Conservation (phyloP, 2,888 invertebrate genomes). For the Rhabditoides inermis region DNA sequence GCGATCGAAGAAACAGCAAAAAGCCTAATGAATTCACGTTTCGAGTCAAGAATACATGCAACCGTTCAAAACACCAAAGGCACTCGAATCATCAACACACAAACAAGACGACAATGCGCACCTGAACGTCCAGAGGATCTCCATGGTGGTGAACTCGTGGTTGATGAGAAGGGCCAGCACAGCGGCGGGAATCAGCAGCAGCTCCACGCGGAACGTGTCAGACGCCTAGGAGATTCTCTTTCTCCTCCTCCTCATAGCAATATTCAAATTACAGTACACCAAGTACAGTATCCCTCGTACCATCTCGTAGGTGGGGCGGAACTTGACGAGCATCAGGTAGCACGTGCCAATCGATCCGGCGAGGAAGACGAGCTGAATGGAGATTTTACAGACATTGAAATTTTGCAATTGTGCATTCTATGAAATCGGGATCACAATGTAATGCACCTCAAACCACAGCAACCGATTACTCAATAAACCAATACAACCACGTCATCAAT, state of each 20-base stretch:
- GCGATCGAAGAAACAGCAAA: too few relatives aligned
- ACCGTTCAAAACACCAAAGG: too few relatives aligned
- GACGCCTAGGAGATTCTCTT: constrained; percentile 63
- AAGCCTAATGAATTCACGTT: too few relatives aligned
- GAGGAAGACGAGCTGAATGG: constrained; percentile 63
- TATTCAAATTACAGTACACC: neutral
- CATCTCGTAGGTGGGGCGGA: constrained; percentile 63
- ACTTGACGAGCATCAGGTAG: constrained; percentile 88
- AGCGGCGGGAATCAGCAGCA: constrained; percentile 77
- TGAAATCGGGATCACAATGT: neutral
- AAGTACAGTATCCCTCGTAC: neutral
- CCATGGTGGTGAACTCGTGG: constrained; percentile 83
- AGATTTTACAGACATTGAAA: too few relatives aligned
- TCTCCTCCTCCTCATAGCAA: too few relatives aligned
- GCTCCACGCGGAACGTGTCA: constrained; percentile 93
- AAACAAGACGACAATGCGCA: constrained; percentile 48
- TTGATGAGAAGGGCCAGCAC: constrained; percentile 81
- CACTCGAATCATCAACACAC: too few relatives aligned
- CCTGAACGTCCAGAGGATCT: constrained; percentile 58
- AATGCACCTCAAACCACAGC: too few relatives aligned
- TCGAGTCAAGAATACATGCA: too few relatives aligned
- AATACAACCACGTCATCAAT: too few relatives aligned
- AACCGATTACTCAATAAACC: too few relatives aligned
- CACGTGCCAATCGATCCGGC: constrained; percentile 72
- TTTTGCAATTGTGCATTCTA: neutral